phyloP scores from a whole-genome alignment of 2,797 vertebrate species.

The Chloroceryle inda region DNA sequence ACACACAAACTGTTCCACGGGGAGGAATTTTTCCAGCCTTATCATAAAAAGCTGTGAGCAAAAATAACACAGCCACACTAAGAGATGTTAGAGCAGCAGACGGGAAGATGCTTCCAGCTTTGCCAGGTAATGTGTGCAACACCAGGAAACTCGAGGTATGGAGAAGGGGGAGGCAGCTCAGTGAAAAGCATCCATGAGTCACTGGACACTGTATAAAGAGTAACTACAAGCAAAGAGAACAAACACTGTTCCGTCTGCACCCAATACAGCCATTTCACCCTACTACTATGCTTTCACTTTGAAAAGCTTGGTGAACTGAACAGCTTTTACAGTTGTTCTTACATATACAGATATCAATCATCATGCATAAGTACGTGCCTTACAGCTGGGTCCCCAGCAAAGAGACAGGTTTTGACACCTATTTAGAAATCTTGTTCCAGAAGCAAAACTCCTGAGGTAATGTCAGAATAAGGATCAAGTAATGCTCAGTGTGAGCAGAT shows the following conservation, averaged over 20 bases:
- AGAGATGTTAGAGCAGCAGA: neutral
- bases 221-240: neutral
- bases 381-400: neutral
- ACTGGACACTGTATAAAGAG: conserved; percentile 17
- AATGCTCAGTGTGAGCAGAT: neutral
- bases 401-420: neutral
- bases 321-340: neutral
- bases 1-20: neutral
- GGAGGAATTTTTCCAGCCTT: conserved; percentile 15
- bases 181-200: neutral
- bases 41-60: neutral
- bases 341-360: neutral
- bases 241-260: neutral
- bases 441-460: conserved; percentile 17
- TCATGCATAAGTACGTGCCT: neutral
- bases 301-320: neutral
- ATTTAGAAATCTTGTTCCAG: neutral
- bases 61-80: neutral
- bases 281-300: conserved; percentile 14
- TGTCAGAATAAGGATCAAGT: neutral
- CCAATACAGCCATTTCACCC: neutral
- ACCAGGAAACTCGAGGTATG: conserved; percentile 4
- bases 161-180: neutral
- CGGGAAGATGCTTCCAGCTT: neutral
- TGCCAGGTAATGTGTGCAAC: neutral